These are phyloP conservation scores for Andinoacara biseriatus DNA, from an alignment of 2,113 vertebrate species.

Conservation along the genomic window DNA sequence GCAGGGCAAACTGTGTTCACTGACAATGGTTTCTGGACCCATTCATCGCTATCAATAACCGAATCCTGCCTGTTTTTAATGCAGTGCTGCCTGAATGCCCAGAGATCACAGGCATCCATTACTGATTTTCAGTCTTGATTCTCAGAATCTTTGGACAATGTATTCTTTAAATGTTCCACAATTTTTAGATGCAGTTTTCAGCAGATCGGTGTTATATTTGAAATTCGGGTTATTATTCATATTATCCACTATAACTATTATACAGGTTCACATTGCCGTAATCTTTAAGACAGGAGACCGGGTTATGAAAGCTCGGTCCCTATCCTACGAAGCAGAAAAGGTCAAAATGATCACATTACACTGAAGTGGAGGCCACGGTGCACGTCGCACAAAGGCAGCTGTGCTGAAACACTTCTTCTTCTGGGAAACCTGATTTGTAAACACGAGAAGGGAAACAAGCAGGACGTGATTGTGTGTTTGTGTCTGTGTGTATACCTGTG, in stretches of 20 bases:
- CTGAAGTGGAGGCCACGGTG: background rate
- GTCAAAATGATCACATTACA: conserved; percentile 17
- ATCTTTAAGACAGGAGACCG: background rate
- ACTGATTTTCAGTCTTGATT: no score
- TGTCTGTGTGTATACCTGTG: background rate
- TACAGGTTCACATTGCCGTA: background rate
- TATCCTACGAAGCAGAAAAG: background rate
- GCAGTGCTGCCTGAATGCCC: no score
- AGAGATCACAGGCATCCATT: no score
- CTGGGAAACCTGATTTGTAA: background rate
- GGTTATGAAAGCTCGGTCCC: background rate
- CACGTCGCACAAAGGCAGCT: background rate
- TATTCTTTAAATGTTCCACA: no score
- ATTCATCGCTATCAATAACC: no score
- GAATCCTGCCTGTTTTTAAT: no score
- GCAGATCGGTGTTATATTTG: background rate
- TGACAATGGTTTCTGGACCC: no score
- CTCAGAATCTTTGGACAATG: no score
- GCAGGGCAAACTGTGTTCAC: no score
- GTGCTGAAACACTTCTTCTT: conserved; percentile 18
- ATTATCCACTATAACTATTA: background rate
- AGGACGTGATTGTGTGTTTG: background rate
- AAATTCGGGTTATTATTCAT: background rate
- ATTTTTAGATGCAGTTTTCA: no score
- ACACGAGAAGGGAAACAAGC: background rate